Evolutionary conservation across 2,888 invertebrate genomes (phyloP).

Genomic region (Protula sp.): DNA sequence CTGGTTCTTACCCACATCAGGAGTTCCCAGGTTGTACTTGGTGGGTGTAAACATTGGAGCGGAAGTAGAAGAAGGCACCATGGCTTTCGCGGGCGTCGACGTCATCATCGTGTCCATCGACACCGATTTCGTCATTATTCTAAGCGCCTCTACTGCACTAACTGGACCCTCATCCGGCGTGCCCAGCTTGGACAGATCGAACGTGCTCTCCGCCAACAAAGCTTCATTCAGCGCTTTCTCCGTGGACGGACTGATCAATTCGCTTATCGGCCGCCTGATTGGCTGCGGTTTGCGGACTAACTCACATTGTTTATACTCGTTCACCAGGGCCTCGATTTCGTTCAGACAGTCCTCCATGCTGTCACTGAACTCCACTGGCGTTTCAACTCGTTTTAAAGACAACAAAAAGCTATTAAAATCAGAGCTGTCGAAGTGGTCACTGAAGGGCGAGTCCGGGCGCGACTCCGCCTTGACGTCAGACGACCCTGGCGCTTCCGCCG

Average conservation of each 20-base stretch:
- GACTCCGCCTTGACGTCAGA: neutral
- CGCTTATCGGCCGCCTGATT: too few species aligned
- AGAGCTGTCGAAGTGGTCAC: constrained; percentile 19
- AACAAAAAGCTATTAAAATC: constrained; percentile 35
- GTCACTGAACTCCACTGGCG: constrained; percentile 27
- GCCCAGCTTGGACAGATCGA: too few species aligned
- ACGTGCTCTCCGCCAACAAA: too few species aligned
- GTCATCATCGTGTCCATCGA: too few species aligned
- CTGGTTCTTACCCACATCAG: constrained; percentile 35
- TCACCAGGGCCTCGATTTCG: constrained; percentile 16
- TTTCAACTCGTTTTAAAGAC: constrained; percentile 33
- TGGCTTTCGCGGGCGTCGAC: too few species aligned
- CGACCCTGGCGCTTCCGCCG: neutral
- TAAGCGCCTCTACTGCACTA: too few species aligned
- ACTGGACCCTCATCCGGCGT: too few species aligned
- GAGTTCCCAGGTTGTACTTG: constrained; percentile 26
- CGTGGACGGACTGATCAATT: too few species aligned
- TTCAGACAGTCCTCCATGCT: constrained; percentile 14
- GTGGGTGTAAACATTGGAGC: constrained; percentile 11
- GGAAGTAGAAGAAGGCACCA: neutral
- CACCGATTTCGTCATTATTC: too few species aligned
- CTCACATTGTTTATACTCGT: too few species aligned
- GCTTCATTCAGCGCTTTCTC: too few species aligned
- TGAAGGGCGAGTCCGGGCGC: constrained; percentile 15
- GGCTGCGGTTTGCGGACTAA: too few species aligned